Conservation (phyloP, 2,113 vertebrate species). For the Tringa solitaria region DNA sequence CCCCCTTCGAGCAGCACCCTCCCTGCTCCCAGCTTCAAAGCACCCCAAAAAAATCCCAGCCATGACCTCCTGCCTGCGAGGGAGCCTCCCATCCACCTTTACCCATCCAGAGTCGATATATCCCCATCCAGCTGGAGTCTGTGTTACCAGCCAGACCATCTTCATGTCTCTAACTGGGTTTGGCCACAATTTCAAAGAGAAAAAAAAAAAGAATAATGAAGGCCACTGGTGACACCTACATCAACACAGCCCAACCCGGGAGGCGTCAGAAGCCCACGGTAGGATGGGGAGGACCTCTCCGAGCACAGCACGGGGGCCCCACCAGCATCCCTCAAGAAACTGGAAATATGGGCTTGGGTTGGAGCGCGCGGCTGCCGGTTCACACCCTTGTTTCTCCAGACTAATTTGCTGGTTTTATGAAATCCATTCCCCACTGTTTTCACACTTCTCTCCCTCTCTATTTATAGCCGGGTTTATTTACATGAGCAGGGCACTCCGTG, state of each 20-base stretch:
- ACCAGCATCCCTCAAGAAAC: neutral
- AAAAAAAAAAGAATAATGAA: neutral
- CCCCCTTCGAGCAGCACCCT: neutral
- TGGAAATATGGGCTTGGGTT: constrained; percentile 17
- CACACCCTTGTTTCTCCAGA: constrained; percentile 63
- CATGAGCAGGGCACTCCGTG: constrained; percentile 36
- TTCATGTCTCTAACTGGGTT: neutral
- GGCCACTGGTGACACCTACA: neutral
- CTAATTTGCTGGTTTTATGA: constrained; percentile 59
- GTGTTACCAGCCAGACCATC: neutral
- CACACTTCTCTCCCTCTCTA: constrained; percentile 69
- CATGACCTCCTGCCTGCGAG: neutral
- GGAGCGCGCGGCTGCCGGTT: constrained; percentile 31
- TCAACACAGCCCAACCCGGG: neutral
- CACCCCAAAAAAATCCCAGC: neutral
- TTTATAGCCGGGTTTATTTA: constrained; percentile 63
- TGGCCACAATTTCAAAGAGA: neutral
- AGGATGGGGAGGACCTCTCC: neutral
- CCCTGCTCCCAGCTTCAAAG: neutral
- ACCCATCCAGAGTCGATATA: accelerated
- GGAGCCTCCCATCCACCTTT: neutral
- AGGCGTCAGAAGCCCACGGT: neutral
- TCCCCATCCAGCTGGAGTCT: neutral
- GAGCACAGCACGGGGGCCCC: neutral
- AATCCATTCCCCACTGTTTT: constrained; percentile 66